phyloP scores from a whole-genome alignment of 1,140 invertebrate species.

The Bradysia coprophila region DNA sequence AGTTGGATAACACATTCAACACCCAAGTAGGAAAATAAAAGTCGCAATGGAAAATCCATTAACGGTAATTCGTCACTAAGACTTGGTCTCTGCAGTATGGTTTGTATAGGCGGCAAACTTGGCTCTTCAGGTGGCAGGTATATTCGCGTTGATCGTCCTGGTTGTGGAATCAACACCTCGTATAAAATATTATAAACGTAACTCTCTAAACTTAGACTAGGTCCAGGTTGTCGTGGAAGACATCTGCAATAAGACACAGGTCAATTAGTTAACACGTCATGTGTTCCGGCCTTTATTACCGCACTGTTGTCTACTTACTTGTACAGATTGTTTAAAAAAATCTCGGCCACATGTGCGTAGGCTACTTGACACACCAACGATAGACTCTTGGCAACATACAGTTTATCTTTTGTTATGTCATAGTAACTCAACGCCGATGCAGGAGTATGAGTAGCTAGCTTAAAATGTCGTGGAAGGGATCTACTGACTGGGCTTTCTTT shows the following conservation, averaged over 20 bases:
- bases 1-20: slow-evolving; percentile 82
- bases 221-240: slow-evolving; percentile 48
- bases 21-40: slow-evolving; percentile 73
- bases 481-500: slow-evolving; percentile 40
- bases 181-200: slow-evolving; percentile 92
- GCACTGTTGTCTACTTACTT: no score
- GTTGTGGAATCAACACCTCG: slow-evolving; percentile 76
- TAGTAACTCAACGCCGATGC: slow-evolving; percentile 68
- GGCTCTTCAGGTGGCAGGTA: slow-evolving; percentile 55
- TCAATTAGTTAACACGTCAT: no score
- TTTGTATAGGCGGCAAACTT: slow-evolving; percentile 41
- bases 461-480: slow-evolving; percentile 73
- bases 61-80: slow-evolving; percentile 68
- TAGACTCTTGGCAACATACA: slow-evolving; percentile 91
- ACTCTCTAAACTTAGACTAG: slow-evolving; percentile 65
- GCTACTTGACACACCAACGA: slow-evolving; percentile 78
- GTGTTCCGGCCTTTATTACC: no score
- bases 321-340: slow-evolving; percentile 74
- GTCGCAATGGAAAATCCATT: slow-evolving; percentile 79
- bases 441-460: slow-evolving; percentile 55
- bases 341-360: slow-evolving; percentile 66
- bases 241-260: no score
- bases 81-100: slow-evolving; percentile 48
- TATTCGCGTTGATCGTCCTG: slow-evolving; percentile 72
- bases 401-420: slow-evolving; percentile 79